A percentile compares a stretch with the other conserved stretches of the same genome.
Conservation (phyloP, 2,888 invertebrate genomes). For the Nudaria mundana region DNA sequence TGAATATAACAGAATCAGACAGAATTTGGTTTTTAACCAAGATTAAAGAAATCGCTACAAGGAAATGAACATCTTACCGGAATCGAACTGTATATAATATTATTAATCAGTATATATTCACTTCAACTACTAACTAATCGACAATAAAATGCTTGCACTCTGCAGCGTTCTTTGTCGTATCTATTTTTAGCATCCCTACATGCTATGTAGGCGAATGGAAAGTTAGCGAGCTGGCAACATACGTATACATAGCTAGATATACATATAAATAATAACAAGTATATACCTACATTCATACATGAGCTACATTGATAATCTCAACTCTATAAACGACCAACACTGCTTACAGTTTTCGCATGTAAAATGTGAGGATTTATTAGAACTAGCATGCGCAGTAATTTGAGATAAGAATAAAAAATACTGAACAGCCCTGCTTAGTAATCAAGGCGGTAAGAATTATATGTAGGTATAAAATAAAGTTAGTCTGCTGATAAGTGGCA, state of each 20-base stretch:
- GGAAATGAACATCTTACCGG: background rate
- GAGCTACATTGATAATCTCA: constrained; percentile 12
- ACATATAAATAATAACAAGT: constrained; percentile 10
- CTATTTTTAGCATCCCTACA: constrained; percentile 66
- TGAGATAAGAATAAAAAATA: constrained; percentile 6
- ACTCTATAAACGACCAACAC: constrained; percentile 6
- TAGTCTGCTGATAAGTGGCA: no score
- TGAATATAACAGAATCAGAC: constrained; percentile 39
- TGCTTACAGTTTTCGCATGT: constrained; percentile 3
- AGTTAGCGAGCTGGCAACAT: constrained; percentile 70
- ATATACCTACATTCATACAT: constrained; percentile 8
- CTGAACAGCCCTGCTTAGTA: background rate
- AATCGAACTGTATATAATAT: background rate
- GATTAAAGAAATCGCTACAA: background rate
- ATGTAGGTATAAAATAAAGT: no score
- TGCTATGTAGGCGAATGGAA: constrained; percentile 66
- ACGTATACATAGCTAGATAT: constrained; percentile 31
- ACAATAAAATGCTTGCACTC: constrained; percentile 55
- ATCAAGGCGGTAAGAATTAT: no score
- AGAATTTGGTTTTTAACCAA: background rate
- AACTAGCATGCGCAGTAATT: background rate
- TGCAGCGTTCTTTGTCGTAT: constrained; percentile 56
- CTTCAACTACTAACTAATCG: constrained; percentile 35
- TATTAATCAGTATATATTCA: constrained; percentile 2
- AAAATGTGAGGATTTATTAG: constrained; percentile 1